A percentile compares a stretch with the other conserved stretches of the same genome.
Conservation (phyloP, 2,888 invertebrate genomes). For the Lepeophtheirus nordmannii region DNA sequence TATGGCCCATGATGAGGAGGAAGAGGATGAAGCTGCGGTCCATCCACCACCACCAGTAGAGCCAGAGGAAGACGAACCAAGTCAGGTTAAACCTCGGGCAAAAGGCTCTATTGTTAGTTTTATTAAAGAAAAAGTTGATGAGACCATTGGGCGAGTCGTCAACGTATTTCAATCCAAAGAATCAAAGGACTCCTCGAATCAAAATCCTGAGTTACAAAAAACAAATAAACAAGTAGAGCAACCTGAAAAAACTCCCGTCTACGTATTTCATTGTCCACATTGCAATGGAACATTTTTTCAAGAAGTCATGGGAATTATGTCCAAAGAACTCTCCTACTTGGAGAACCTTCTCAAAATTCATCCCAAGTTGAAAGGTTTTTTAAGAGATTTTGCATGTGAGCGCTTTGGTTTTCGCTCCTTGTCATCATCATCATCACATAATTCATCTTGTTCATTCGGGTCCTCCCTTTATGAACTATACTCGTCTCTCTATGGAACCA, state of each 20-base stretch:
- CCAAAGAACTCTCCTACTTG: not conserved
- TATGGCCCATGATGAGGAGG: constrained; percentile 40
- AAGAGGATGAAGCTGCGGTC: constrained; percentile 44
- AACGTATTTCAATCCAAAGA: not conserved
- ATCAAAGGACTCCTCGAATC: too few relatives aligned
- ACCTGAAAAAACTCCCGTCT: not conserved
- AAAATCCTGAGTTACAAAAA: too few relatives aligned
- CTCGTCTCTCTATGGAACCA: constrained; percentile 8
- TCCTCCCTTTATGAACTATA: constrained; percentile 6
- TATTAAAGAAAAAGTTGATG: constrained; percentile 22
- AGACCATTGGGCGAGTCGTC: not conserved
- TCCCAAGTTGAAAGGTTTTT: not conserved
- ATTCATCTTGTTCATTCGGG: not conserved
- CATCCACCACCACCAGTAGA: constrained; percentile 23
- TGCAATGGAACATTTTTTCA: constrained; percentile 7
- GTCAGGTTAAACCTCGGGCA: constrained; percentile 24
- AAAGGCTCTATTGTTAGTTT: constrained; percentile 27
- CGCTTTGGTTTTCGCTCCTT: not conserved
- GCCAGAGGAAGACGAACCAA: constrained; percentile 32
- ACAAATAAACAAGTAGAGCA: too few relatives aligned
- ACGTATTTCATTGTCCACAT: constrained; percentile 5
- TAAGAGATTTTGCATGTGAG: not conserved
- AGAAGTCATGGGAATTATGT: not conserved
- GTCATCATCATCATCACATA: not conserved
- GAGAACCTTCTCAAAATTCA: not conserved